These are phyloP conservation scores for Drosophila prostipennis DNA, from an alignment of 2,888 invertebrate species.

Conservation along the genomic window DNA sequence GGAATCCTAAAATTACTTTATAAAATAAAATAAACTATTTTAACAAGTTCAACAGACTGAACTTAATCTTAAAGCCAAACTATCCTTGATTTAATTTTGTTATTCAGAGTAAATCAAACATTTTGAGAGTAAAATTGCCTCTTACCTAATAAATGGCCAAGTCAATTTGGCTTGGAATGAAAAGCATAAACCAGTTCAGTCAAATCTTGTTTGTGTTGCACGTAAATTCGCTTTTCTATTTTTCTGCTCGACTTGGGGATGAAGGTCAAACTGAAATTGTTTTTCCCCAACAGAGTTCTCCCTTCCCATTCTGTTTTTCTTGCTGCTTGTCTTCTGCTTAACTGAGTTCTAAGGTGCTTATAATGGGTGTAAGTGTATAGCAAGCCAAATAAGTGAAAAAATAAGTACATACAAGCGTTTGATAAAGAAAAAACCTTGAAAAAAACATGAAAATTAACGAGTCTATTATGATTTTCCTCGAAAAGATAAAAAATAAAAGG, in stretches of 20 bases:
- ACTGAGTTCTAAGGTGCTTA: conserved; percentile 39
- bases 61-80: too few species aligned
- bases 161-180: not conserved
- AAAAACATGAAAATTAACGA: not conserved
- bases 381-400: conserved; percentile 52
- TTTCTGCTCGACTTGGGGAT: not conserved
- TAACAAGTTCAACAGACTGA: too few species aligned
- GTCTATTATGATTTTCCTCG: too few species aligned
- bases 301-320: too few species aligned
- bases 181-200: not conserved
- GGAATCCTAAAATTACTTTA: not conserved
- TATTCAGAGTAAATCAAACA: not conserved
- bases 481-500: not conserved
- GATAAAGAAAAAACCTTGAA: not conserved
- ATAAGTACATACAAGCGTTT: conserved; percentile 26
- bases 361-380: conserved; percentile 32
- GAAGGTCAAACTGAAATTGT: conserved; percentile 7
- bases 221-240: not conserved
- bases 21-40: too few species aligned
- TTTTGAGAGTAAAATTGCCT: too few species aligned
- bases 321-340: conserved; percentile 8
- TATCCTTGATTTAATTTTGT: not conserved
- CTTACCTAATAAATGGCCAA: not conserved
- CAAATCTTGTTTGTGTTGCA: not conserved
- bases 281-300: too few species aligned